Evolutionary conservation across 2,888 invertebrate species (phyloP).

Genomic region (Rhingia campestris): DNA sequence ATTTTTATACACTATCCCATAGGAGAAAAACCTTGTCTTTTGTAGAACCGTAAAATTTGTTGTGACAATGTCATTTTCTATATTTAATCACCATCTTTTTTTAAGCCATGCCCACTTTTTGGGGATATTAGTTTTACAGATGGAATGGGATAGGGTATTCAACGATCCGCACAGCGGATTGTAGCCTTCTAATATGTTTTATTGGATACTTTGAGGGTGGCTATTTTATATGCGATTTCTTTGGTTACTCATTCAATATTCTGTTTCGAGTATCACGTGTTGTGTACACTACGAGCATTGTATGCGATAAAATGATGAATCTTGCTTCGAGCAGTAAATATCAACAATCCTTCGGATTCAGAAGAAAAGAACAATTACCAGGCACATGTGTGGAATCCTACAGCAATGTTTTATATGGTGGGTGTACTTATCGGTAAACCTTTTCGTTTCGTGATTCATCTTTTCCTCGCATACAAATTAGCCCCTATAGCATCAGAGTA

Average conservation of each 20-base stretch:
- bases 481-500: conserved; percentile 1
- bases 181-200: too few relatives aligned
- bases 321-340: conserved; percentile 54
- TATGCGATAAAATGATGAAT: conserved; percentile 30
- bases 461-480: conserved; percentile 24
- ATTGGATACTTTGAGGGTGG: too few relatives aligned
- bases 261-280: background rate
- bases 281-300: background rate
- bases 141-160: too few relatives aligned
- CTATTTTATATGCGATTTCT: background rate
- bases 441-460: background rate
- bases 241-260: background rate
- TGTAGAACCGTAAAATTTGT: too few relatives aligned
- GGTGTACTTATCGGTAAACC: background rate
- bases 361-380: conserved; percentile 35
- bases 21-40: too few relatives aligned
- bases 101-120: too few relatives aligned
- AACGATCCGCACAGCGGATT: too few relatives aligned
- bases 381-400: background rate
- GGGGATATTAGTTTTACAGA: too few relatives aligned
- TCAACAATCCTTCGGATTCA: conserved; percentile 56
- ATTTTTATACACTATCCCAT: too few relatives aligned
- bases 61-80: too few relatives aligned
- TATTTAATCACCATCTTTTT: too few relatives aligned
- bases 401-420: background rate